Conservation (phyloP, 2,797 vertebrate genomes). For the Melanotaenia maccullochi region DNA sequence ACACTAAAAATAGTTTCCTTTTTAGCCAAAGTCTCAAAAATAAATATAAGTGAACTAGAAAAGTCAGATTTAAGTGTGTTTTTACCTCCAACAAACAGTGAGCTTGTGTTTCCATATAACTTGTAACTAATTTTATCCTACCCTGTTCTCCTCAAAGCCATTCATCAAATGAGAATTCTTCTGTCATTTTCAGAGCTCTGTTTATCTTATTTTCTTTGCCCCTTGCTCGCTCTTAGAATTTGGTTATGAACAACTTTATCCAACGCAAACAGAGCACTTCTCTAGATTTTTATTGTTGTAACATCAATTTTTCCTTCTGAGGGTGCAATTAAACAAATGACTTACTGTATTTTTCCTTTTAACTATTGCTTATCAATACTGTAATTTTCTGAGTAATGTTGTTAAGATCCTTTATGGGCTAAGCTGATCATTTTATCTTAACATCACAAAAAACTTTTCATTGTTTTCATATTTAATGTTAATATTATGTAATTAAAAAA, state of each 20-base stretch:
- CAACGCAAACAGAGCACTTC: slow-evolving; percentile 41
- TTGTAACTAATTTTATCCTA: slow-evolving; percentile 69
- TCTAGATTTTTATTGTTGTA: slow-evolving; percentile 37
- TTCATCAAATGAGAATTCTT: slow-evolving; percentile 53
- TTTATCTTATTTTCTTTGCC: slow-evolving; percentile 30
- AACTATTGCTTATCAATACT: slow-evolving; percentile 17
- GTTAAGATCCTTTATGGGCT: not conserved
- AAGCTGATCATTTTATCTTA: not conserved
- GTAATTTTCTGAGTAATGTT: not conserved
- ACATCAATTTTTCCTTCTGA: slow-evolving; percentile 28
- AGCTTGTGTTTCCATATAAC: slow-evolving; percentile 29
- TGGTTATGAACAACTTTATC: slow-evolving; percentile 62
- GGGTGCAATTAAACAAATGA: slow-evolving; percentile 14
- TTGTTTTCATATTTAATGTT: too few relatives aligned
- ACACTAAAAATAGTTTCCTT: too few relatives aligned
- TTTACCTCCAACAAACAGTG: slow-evolving; percentile 49
- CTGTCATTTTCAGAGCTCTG: slow-evolving; percentile 27
- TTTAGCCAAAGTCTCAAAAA: not conserved
- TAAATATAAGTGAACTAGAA: slow-evolving; percentile 47
- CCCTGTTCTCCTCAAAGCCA: slow-evolving; percentile 52
- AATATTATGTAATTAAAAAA: too few relatives aligned
- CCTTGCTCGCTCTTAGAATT: slow-evolving; percentile 20
- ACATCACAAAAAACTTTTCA: too few relatives aligned
- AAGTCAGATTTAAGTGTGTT: slow-evolving; percentile 31
- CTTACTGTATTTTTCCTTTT: slow-evolving; percentile 8